Base-by-base conservation (phyloP, 2,113 vertebrate genomes). In the Phasianus colchicus region DNA sequence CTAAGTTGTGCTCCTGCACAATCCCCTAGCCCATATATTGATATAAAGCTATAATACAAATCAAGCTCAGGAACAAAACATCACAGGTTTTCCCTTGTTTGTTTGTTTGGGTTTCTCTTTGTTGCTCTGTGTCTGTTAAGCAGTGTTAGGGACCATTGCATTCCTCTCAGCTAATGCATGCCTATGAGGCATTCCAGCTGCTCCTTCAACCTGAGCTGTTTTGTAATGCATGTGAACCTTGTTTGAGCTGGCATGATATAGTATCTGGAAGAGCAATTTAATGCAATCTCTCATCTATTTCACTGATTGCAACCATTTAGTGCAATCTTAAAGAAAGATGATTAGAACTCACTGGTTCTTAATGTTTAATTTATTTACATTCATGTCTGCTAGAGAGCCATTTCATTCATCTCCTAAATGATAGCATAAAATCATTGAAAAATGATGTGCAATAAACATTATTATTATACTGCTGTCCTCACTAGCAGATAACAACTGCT, bases 311-410 rank as follows among this genome's bases (percentile, higher is more conserved):
- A 96, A 97, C 96, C 96, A 97, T 98, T 98, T 98, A 97, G 95
- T 88, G 95, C 92, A 89, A 96, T 98, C 95, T 98, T 97, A 97
- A 97, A 98, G 97, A 97, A 96, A 94, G 97, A 98, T 98, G 97
- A 98, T 98, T 97, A 97, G 97, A 95, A 97, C 94, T 97, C 88
- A 60, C 97, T 93, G 94, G 81, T 96, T 97, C 96, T 98, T 97
- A 98, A 98, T 97, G 96, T 96, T 97, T 98, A 97, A 98, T 98
- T 98, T 98, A 98, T 98, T 98, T 98, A 98, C 97, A 98, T 97
- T 97, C 97, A 95, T 96, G 97, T 96, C 97, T 97, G 95, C 95
- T 95, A 97, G 93, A 90, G 92, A 96, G 92, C 92, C 89, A 91
- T 98, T 97, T 97, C 96, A 97, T 97, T 97, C 96, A 95, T 97